Evolutionary conservation across 64 coral and sea anemone genomes (phyloP), one percentile per base, ranked within the genome.

Genomic region (Acropora yongei): DNA sequence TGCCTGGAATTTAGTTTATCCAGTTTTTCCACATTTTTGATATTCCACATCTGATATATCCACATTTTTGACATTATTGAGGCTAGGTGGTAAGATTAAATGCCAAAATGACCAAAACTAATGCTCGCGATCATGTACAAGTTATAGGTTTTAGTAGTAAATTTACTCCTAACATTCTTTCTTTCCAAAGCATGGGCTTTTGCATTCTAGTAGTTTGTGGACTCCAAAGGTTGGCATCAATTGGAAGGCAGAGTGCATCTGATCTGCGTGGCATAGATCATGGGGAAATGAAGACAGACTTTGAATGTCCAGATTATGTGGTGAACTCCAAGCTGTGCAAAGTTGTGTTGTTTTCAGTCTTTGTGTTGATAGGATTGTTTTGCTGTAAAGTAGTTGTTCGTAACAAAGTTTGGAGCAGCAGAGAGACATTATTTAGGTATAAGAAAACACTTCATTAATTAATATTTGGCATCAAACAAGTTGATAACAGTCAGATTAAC

Each of bases 391-490:
- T 89, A 65, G 74, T 80, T 61, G 78, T 68, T 7, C 91, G 90
- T 14, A 98, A 94, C 49, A 74, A 46, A 40, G 93, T 98, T 6
- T 98, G 96, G 96, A 94, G 82, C 50, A 98, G 76, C 72, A 92
- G 96, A 40, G 96, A 95, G 80, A 86, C 89, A 14, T 77, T 98
- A 49, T 98, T 98, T 44, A 90, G 84, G 96, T 98, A 86, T 55
- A 75, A 42, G 8, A 63, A 63, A 13, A 63, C 30, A 30, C 30
- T 30, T 30, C 30, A 30, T 30, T 30, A 30, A 30, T 30, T 30
- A 30, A 30, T 30, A 30, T 30, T 30, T 30, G 30, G 30, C 30
- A 30, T 30, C 30, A 30, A 30, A 30, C 30, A 30, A 30, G 30
- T 30, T 30, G 30, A 30, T 30, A 30, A 30, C 30, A 30, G 30